Evolutionary conservation across 2,888 invertebrate species (phyloP).

Genomic region (Tenthredo amoena): DNA sequence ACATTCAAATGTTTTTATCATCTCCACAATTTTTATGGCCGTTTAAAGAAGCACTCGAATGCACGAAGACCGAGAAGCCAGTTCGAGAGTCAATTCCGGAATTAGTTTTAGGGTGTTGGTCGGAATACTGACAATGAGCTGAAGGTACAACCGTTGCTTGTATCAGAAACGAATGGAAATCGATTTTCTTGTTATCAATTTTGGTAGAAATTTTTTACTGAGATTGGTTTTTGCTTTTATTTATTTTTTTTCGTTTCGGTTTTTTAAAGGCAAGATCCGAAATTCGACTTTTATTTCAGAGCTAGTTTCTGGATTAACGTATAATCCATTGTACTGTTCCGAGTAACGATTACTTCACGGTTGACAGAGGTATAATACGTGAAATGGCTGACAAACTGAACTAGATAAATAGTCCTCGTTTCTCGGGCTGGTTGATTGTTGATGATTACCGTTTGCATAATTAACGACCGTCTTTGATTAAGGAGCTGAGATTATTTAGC

Average conservation of each 20-base stretch:
- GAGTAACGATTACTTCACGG: slow-evolving; percentile 5
- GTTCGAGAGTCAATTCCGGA: no score
- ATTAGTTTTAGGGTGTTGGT: no score
- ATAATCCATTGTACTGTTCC: background rate
- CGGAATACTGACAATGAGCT: no score
- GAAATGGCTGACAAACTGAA: slow-evolving; percentile 37
- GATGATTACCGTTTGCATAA: slow-evolving; percentile 30
- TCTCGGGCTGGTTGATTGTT: slow-evolving; percentile 35
- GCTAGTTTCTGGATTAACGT: background rate
- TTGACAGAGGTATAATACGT: slow-evolving; percentile 16
- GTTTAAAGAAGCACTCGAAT: background rate
- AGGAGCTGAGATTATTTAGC: slow-evolving; percentile 40
- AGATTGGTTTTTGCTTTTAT: background rate
- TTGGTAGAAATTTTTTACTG: no score
- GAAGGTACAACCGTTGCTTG: no score
- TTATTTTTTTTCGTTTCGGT: no score
- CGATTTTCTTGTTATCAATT: no score
- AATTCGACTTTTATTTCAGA: background rate
- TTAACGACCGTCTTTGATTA: slow-evolving; percentile 40
- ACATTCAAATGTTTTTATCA: background rate
- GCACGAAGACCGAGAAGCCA: no score
- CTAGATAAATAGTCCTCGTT: slow-evolving; percentile 28
- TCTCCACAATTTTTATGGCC: background rate
- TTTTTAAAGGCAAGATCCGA: no score
- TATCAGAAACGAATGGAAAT: no score